Evolutionary conservation across 2,113 vertebrate genomes (phyloP), one percentile per base, ranked within the genome.

Genomic region (Promerops cafer): DNA sequence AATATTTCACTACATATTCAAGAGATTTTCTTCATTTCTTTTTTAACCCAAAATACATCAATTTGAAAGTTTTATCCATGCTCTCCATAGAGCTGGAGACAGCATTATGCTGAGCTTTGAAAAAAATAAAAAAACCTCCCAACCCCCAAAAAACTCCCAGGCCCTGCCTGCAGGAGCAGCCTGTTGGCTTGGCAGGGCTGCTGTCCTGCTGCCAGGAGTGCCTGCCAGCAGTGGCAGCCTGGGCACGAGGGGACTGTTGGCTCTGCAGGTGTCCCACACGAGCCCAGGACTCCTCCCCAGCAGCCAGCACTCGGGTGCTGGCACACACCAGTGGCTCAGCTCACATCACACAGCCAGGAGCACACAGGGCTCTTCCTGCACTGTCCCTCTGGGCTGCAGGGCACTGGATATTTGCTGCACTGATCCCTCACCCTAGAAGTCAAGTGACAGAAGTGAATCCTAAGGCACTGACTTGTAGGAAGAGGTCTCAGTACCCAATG

Each of bases 231-330:
- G 33, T 9, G 47, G 22, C 57, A 83, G 27, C 21, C 47, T 13
- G 20, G 45, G 4, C 26, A 26, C 0, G 0, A 44, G n/a, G 18
- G 22, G 22, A 18, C 59, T 56, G 18, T 1, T 28, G 52, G 40
- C 50, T 31, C 35, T 39, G 47, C 22, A 61, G n/a, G 10, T 47
- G 85, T 78, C 28, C 45, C 69, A 40, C n/a, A 3, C 5, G 6
- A 88, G 56, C 33, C 40, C 5, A 0, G 11, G 31, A 50, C 33
- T 69, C 50, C 16, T 26, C 72, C 42, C 39, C 45, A 23, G 50
- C 35, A 69, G 14, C 16, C 35, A 82, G 65, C 66, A 39, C 16
- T 21, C 4, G 22, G 31, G 16, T 7, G 13, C 53, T 87, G 52
- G 10, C 52, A 63, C 11, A 66, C 12, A 80, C 9, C 10, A 9